These are phyloP conservation scores for Bombycilla garrulus DNA, from an alignment of 2,113 vertebrate species.

Conservation along the genomic window DNA sequence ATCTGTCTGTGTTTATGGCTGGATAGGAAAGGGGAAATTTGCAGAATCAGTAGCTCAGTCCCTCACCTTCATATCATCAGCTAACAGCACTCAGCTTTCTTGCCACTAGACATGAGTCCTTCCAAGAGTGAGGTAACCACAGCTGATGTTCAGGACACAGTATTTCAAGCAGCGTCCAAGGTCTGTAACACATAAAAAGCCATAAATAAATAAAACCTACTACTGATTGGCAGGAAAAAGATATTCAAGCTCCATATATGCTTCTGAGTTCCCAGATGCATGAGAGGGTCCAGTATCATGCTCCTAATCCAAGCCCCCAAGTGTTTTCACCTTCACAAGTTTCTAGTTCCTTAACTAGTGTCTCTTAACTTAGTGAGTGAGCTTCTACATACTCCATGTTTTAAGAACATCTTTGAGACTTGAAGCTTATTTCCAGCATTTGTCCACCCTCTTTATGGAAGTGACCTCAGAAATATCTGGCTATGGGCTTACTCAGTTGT, in stretches of 20 bases:
- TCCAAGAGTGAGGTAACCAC: neutral
- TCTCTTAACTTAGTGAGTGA: neutral
- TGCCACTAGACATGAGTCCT: neutral
- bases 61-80: neutral
- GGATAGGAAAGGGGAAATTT: neutral
- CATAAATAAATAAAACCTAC: neutral
- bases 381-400: neutral
- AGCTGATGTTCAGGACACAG: neutral
- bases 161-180: neutral
- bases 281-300: neutral
- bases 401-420: neutral
- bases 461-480: neutral
- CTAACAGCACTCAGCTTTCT: neutral
- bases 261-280: neutral
- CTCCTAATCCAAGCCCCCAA: neutral
- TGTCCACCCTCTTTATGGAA: neutral
- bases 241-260: neutral
- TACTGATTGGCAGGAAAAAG: neutral
- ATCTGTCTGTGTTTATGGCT: neutral
- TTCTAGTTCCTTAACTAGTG: neutral
- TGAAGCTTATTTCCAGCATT: neutral
- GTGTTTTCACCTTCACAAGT: neutral
- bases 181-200: neutral
- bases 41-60: neutral
- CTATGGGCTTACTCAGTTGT: neutral